Percentiles rank a stretch among this genome's conserved stretches.
Evolutionary conservation across 1,140 invertebrate species (phyloP).

Genomic region (Diabrotica virgifera): DNA sequence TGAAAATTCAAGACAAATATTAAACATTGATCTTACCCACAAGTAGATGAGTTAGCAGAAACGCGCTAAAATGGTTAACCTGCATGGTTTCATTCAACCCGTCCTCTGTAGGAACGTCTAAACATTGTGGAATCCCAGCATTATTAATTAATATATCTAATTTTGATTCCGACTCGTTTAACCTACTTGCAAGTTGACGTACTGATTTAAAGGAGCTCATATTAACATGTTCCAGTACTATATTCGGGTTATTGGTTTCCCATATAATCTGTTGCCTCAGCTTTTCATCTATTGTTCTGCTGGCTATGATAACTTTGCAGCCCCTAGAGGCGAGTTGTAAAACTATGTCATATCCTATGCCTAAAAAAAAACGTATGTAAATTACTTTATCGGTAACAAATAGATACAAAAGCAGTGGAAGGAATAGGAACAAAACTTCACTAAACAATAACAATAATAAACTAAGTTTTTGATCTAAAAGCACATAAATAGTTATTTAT

Average conservation of each 20-base stretch:
- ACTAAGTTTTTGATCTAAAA: too few species aligned
- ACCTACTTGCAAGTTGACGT: slow-evolving; percentile 50
- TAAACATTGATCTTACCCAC: slow-evolving; percentile 47
- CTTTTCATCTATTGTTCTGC: slow-evolving; percentile 34
- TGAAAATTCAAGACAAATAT: too few species aligned
- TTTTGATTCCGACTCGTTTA: slow-evolving; percentile 50
- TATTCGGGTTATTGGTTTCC: slow-evolving; percentile 38
- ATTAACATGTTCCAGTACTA: slow-evolving; percentile 48
- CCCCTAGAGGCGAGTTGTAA: slow-evolving; percentile 38
- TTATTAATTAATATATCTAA: slow-evolving; percentile 68
- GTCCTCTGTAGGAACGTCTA: slow-evolving; percentile 52
- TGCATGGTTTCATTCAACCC: slow-evolving; percentile 58
- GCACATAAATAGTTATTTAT: too few species aligned
- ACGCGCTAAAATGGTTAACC: slow-evolving; percentile 64
- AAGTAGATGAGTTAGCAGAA: slow-evolving; percentile 60
- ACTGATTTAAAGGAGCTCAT: slow-evolving; percentile 52
- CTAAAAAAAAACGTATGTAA: slow-evolving; percentile 18
- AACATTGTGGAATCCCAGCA: slow-evolving; percentile 49
- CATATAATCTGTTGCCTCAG: slow-evolving; percentile 46
- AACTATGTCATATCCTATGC: slow-evolving; percentile 41
- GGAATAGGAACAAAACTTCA: too few species aligned
- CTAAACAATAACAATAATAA: too few species aligned
- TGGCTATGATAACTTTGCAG: slow-evolving; percentile 41
- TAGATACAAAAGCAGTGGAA: too few species aligned
- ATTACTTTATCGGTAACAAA: background rate